Evolutionary conservation across 1,140 invertebrate genomes (phyloP), one percentile per base, ranked within the genome.

Genomic region (Acromyrmex echinatior): DNA sequence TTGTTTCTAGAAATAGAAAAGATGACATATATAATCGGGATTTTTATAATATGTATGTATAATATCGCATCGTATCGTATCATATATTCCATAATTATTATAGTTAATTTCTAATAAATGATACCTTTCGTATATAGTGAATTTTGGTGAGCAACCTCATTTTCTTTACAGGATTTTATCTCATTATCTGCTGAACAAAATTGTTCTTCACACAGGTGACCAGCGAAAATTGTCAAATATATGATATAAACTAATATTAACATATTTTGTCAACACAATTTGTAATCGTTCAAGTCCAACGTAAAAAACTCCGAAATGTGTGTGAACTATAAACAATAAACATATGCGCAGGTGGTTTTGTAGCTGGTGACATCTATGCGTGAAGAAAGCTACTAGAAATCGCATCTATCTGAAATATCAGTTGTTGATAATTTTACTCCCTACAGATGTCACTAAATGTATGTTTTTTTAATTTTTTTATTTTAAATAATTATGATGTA

Each of bases 121-220:
- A 45, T 84, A 91, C 90, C 90, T 91, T 91, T 85, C 2, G 39
- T 74, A 35, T 91, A 91, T 2, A 62, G 35, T 39, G 28, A 35
- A 51, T 49, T 63, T 3, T 16, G 21, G 3, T n/a, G 21, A 66
- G 66, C 62, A 53, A 18, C 6, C 51, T 71, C 65, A 21, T 63
- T 78, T 35, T 73, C 10, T 35, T 63, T 14, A 63, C 90, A 91
- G 14, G 25, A 7, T 35, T 81, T 70, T 16, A 12, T 14, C 10
- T 18, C 18, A 16, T 18, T 51, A 7, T 73, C 53, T 7, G 70
- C 49, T 3, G 76, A 78, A 78, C 90, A 91, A 49, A 86, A 77
- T 31, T 87, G 65, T 56, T 91, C 74, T 5, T 84, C 53, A 14
- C 89, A 87, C 0, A 65, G 10, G 10, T 16, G n/a, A 53, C 12